Percentiles rank a stretch among this genome's conserved stretches.
Conservation (phyloP, 2,797 vertebrate species). For the Euphonia xanthogaster region DNA sequence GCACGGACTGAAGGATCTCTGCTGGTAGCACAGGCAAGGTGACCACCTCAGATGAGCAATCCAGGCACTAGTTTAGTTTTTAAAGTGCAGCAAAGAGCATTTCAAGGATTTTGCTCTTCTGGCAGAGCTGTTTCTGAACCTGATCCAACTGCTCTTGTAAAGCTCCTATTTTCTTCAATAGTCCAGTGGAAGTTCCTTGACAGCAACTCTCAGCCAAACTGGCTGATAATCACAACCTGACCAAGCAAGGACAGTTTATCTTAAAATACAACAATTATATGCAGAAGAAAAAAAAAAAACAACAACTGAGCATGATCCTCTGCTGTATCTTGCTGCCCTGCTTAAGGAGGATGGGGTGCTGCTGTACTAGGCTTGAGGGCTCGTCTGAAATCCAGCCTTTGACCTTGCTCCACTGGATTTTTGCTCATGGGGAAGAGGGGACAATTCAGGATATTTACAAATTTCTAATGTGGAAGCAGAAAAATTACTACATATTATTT, state of each 20-base stretch:
- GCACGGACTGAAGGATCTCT: background rate
- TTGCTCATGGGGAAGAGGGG: background rate
- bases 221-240: background rate
- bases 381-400: background rate
- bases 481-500: background rate
- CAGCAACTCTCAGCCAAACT: background rate
- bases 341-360: background rate
- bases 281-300: background rate
- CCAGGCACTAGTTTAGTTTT: background rate
- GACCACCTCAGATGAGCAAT: background rate
- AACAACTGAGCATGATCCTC: background rate
- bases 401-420: background rate
- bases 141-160: background rate
- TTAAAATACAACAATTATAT: background rate
- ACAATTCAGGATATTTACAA: background rate
- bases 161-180: background rate
- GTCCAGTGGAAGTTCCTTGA: background rate
- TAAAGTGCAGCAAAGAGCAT: background rate
- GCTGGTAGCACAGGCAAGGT: background rate
- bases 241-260: background rate
- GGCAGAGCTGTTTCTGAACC: slow-evolving; percentile 7
- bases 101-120: background rate
- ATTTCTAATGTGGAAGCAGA: background rate
- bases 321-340: background rate
- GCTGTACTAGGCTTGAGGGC: background rate